Evolutionary conservation across 2,113 vertebrate species (phyloP).

Genomic region (Collichthys lucidus): DNA sequence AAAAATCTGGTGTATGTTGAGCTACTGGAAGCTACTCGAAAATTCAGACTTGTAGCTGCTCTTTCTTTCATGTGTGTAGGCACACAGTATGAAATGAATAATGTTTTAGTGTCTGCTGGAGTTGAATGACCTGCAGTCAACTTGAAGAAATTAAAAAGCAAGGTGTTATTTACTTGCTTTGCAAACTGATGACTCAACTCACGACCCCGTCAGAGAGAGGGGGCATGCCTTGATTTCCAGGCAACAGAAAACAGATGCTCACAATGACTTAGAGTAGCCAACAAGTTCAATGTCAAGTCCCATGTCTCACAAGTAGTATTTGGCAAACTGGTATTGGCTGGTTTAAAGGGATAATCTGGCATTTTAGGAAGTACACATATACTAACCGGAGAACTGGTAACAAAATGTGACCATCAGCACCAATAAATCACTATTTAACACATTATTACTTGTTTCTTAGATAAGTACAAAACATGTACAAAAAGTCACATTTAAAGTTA

Average conservation of each 20-base stretch:
- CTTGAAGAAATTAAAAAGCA: background rate
- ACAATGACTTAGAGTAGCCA: background rate
- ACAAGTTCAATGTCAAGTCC: background rate
- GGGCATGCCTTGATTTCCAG: background rate
- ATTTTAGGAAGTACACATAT: background rate
- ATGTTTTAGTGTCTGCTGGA: constrained; percentile 14
- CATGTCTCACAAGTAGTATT: background rate
- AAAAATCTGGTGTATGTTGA: constrained; percentile 66
- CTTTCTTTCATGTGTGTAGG: constrained; percentile 13
- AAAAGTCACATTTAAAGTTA: background rate
- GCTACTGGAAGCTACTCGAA: constrained; percentile 3
- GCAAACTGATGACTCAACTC: constrained; percentile 5
- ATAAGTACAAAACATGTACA: background rate
- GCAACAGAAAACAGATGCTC: constrained; percentile 9
- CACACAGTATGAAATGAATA: constrained; percentile 1
- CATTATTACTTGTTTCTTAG: background rate
- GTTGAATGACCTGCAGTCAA: background rate
- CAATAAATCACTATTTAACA: background rate
- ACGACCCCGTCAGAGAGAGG: background rate
- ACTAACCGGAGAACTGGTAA: background rate
- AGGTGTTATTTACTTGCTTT: background rate
- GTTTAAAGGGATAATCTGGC: background rate
- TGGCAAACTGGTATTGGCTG: background rate
- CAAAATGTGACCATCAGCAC: background rate
- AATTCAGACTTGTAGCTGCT: constrained; percentile 36